Evolutionary conservation across 37 sponge, comb jelly and placozoan species (phyloP), one percentile per base, ranked within the genome.

Genomic region (Halisarca cf. caerulea): DNA sequence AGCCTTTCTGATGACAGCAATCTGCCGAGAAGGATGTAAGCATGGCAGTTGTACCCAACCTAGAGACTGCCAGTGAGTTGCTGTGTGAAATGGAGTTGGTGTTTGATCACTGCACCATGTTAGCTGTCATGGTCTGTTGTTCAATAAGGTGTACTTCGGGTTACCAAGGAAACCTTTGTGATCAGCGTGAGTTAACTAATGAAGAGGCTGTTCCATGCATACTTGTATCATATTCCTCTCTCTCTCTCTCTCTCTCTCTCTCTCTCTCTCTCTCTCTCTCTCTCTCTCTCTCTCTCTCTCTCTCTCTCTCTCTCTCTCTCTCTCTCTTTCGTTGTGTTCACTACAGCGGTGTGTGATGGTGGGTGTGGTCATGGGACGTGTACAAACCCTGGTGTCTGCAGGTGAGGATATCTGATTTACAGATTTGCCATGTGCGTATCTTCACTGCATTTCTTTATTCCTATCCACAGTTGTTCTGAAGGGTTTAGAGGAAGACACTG

Each of bases 51-150:
- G 88, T 42, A 77, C 55, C 58, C 0, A 38, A 1, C 83, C 88
- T 32, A 66, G 79, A 24, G 83, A 88, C 54, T 88, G 88, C 79
- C 33, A 21, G 83, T 88, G 79, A 44, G 28, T 42, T 9, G 37
- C 51, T 24, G 51, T 1, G 28, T 43, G 5, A 7, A 37, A 20
- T 44, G 5, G 40, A 0, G 4, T n/a, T 11, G 11, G 11, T 47
- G 11, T 47, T 6, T 47, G 51, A 47, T 6, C 51, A 47, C 51
- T 14, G 9, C 6, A 47, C 51, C 11, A 11, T 11, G 6, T 47
- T 47, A 47, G 6, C 51, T 68, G 69, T 68, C 6, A 8, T 23
- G 6, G 15, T 62, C 30, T 62, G 5, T 23, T 28, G 17, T 9
- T 18, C 35, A 17, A 34, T 68, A 8, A 62, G 64, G 6, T 62